These are phyloP conservation scores for Podocnemis expansa DNA, from an alignment of 2,113 vertebrate species.

Conservation along the genomic window DNA sequence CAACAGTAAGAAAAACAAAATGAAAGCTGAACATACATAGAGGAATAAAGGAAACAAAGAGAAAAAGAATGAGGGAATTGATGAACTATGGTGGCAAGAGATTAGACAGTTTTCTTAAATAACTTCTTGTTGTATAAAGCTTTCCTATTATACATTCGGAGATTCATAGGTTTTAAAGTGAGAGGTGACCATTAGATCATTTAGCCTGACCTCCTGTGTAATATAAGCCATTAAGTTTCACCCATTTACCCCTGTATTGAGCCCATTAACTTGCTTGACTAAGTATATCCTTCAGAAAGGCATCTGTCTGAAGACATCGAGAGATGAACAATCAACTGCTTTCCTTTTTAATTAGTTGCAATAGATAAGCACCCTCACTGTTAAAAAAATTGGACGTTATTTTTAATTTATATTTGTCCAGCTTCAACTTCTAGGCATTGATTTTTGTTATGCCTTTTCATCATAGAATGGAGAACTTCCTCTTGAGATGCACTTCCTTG, in stretches of 20 bases:
- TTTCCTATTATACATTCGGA: not conserved
- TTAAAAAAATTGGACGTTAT: not conserved
- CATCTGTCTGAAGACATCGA: not conserved
- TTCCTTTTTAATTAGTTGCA: not conserved
- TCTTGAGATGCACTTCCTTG: not conserved
- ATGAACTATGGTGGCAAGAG: not conserved
- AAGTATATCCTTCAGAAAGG: not conserved
- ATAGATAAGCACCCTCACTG: not conserved
- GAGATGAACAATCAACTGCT: not conserved
- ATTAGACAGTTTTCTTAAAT: not conserved
- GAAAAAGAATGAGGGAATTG: not conserved
- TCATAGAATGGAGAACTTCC: not conserved
- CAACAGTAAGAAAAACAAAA: constrained; percentile 6
- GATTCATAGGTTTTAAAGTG: not conserved
- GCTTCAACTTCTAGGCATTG: not conserved
- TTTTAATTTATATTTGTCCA: not conserved
- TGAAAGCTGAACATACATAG: not conserved
- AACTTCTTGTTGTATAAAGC: not conserved
- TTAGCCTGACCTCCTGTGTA: not conserved
- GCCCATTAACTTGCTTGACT: not conserved
- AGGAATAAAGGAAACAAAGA: not conserved
- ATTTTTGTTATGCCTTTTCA: not conserved
- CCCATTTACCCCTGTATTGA: not conserved
- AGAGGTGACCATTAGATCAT: not conserved
- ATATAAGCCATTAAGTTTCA: not conserved